phyloP scores from a whole-genome alignment of 1,140 invertebrate species.

The Babylonia areolata region DNA sequence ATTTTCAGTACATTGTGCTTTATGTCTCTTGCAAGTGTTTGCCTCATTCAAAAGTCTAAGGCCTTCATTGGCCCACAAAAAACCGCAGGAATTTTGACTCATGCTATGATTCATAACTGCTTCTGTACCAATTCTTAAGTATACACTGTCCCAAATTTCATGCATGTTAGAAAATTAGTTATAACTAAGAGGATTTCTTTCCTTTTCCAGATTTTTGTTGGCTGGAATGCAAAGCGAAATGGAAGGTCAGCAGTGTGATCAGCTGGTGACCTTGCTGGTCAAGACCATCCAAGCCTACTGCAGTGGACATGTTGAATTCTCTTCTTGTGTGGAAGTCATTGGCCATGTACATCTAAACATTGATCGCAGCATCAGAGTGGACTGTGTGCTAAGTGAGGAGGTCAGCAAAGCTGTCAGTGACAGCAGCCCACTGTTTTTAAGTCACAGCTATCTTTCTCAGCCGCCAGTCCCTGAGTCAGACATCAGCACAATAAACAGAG shows the following conservation, averaged over 20 bases:
- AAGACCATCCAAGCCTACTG: not conserved
- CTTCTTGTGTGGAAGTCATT: not conserved
- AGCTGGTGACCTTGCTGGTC: not conserved
- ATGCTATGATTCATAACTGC: too few relatives aligned
- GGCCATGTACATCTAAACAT: not conserved
- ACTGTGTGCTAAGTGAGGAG: not conserved
- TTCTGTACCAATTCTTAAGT: too few relatives aligned
- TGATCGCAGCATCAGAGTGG: not conserved
- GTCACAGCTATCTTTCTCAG: constrained; percentile 3
- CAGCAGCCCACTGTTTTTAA: not conserved
- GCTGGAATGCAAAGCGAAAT: not conserved
- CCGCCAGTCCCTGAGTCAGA: not conserved
- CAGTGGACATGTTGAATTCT: not conserved
- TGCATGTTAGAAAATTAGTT: too few relatives aligned
- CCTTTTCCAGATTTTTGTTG: not conserved
- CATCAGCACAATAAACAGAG: not conserved
- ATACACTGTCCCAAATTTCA: too few relatives aligned
- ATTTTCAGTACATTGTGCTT: too few relatives aligned
- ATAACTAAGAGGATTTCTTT: too few relatives aligned
- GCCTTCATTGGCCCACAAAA: too few relatives aligned
- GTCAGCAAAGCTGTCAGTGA: constrained; percentile 2
- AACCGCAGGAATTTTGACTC: too few relatives aligned
- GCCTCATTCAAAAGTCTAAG: too few relatives aligned
- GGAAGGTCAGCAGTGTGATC: not conserved
- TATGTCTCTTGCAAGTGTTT: too few relatives aligned